Evolutionary conservation across 2,888 invertebrate genomes (phyloP).

Genomic region (Herminia tarsipennalis): DNA sequence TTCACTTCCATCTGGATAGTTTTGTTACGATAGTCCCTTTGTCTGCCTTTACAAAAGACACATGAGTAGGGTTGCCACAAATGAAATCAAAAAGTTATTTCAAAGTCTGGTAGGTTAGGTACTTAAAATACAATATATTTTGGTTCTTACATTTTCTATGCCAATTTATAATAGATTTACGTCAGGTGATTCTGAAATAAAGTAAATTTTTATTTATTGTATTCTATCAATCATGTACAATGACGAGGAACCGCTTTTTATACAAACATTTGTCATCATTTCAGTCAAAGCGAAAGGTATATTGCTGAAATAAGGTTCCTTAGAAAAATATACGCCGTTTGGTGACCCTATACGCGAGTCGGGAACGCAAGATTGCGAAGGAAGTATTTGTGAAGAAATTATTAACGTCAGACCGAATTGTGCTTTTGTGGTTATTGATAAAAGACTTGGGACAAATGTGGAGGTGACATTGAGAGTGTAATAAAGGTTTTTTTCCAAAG

Average conservation of each 20-base stretch:
- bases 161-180: too few species aligned
- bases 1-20: conserved; percentile 40
- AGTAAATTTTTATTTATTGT: too few species aligned
- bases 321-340: not conserved
- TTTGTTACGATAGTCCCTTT: conserved; percentile 40
- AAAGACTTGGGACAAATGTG: conserved; percentile 28
- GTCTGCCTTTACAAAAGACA: conserved; percentile 41
- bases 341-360: not conserved
- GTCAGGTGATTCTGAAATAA: too few species aligned
- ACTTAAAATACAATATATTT: too few species aligned
- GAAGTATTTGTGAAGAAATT: conserved; percentile 41
- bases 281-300: too few species aligned
- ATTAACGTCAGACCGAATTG: conserved; percentile 32
- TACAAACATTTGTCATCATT: too few species aligned
- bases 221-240: too few species aligned
- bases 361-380: conserved; percentile 23
- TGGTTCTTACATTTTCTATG: too few species aligned
- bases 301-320: not conserved
- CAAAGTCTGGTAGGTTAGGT: too few species aligned
- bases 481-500: conserved; percentile 9
- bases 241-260: too few species aligned
- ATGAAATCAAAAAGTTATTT: too few species aligned
- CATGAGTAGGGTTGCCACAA: conserved; percentile 21
- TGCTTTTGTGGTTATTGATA: conserved; percentile 35
- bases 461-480: conserved; percentile 17